A percentile compares a stretch with the other conserved stretches of the same genome.
Conservation (phyloP, 2,797 vertebrate species). For the Tenualosa ilisha region DNA sequence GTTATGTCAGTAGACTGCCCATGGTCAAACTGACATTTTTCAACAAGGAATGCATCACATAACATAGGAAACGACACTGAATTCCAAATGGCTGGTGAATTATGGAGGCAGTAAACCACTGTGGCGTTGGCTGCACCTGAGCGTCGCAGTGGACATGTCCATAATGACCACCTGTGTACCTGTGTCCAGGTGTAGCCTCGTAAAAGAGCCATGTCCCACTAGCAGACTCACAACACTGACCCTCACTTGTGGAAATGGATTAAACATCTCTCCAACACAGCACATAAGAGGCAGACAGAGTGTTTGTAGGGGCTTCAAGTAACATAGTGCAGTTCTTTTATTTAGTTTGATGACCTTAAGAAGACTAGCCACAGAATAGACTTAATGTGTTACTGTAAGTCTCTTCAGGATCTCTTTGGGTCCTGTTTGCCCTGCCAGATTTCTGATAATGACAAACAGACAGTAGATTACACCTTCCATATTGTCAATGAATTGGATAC, state of each 20-base stretch:
- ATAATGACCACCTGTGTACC: slow-evolving; percentile 41
- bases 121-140: slow-evolving; percentile 16
- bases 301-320: no score
- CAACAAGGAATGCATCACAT: background rate
- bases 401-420: no score
- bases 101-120: slow-evolving; percentile 31
- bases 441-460: no score
- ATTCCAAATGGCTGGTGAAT: slow-evolving; percentile 21
- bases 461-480: no score
- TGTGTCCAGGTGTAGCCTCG: slow-evolving; percentile 45
- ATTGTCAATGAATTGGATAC: no score
- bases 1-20: background rate
- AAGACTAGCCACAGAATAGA: no score
- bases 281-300: no score
- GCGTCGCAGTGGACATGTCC: background rate
- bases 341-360: no score
- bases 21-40: background rate
- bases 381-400: no score
- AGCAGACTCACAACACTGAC: slow-evolving; percentile 20
- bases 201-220: slow-evolving; percentile 39
- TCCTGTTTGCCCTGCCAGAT: no score
- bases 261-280: no score
- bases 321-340: no score
- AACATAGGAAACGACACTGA: background rate
- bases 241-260: slow-evolving; percentile 29